These are phyloP conservation scores for Coturnix japonica DNA, from an alignment of 2,113 vertebrate genomes.

Conservation along the genomic window DNA sequence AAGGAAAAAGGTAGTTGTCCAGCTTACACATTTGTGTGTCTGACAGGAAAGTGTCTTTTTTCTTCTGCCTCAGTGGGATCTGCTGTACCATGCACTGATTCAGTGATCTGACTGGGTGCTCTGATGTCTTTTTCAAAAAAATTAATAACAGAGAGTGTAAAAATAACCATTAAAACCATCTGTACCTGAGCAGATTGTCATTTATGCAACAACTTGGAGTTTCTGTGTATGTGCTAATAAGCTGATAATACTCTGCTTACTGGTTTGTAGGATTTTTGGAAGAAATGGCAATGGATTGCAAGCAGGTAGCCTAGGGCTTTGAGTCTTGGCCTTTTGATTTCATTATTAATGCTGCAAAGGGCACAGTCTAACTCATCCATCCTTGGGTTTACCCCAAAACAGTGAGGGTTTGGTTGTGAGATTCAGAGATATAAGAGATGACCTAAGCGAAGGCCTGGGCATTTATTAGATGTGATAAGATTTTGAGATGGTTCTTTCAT, in stretches of 20 bases:
- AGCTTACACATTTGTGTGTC: not conserved
- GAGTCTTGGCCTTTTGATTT: not conserved
- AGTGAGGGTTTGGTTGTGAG: not conserved
- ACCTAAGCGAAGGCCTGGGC: not conserved
- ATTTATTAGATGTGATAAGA: not conserved
- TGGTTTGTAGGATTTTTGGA: not conserved
- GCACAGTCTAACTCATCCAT: not conserved
- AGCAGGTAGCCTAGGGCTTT: not conserved
- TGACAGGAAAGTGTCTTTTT: not conserved
- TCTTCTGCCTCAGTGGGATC: constrained; percentile 6
- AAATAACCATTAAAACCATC: constrained; percentile 51
- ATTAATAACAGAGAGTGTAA: constrained; percentile 28
- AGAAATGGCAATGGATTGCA: not conserved
- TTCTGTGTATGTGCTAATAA: constrained; percentile 22
- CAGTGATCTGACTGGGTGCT: constrained; percentile 29
- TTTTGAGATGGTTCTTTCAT: not conserved
- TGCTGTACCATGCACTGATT: constrained; percentile 30
- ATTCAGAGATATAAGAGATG: not conserved
- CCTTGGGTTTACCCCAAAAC: not conserved
- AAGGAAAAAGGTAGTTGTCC: not conserved
- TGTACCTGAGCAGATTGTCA: constrained; percentile 64
- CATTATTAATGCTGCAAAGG: not conserved
- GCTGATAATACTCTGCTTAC: not conserved
- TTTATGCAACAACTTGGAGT: constrained; percentile 41
- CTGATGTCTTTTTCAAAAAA: not conserved